These are phyloP conservation scores for Crioceris asparagi DNA, from an alignment of 2,888 invertebrate species.

Conservation along the genomic window DNA sequence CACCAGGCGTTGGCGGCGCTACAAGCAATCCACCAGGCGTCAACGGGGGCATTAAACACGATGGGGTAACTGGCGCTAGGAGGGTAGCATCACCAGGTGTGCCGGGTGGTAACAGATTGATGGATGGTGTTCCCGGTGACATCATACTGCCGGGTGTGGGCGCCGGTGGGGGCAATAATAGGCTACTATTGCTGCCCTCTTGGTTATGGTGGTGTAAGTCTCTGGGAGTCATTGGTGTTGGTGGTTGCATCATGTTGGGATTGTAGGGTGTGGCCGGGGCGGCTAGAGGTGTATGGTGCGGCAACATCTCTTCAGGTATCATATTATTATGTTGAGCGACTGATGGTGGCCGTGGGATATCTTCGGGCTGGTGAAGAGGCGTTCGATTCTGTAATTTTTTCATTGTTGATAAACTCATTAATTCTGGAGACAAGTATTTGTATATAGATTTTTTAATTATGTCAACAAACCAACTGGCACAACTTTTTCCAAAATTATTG, in stretches of 20 bases:
- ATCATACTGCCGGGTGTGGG: neutral
- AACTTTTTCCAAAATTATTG: too few species aligned
- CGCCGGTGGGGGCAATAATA: too few species aligned
- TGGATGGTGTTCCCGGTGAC: neutral
- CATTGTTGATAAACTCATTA: too few species aligned
- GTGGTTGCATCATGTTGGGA: neutral
- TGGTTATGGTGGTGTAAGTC: neutral
- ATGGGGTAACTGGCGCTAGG: neutral
- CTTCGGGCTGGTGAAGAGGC: conserved; percentile 2
- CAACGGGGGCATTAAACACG: conserved; percentile 1
- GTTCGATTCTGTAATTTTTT: conserved; percentile 2
- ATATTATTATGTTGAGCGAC: neutral
- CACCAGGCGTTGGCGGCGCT: conserved; percentile 5
- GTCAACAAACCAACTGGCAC: too few species aligned
- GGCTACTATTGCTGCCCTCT: too few species aligned
- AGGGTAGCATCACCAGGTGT: neutral
- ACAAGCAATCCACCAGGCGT: conserved; percentile 8
- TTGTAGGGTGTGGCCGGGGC: neutral
- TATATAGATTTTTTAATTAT: too few species aligned
- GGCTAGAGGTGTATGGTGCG: neutral
- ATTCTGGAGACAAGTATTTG: too few species aligned
- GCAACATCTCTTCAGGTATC: conserved; percentile 1
- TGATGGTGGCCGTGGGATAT: neutral
- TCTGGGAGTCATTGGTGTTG: neutral
- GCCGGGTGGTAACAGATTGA: neutral